Evolutionary conservation across 2,113 vertebrate genomes (phyloP), one percentile per base, ranked within the genome.

Genomic region (Sus scrofa): DNA sequence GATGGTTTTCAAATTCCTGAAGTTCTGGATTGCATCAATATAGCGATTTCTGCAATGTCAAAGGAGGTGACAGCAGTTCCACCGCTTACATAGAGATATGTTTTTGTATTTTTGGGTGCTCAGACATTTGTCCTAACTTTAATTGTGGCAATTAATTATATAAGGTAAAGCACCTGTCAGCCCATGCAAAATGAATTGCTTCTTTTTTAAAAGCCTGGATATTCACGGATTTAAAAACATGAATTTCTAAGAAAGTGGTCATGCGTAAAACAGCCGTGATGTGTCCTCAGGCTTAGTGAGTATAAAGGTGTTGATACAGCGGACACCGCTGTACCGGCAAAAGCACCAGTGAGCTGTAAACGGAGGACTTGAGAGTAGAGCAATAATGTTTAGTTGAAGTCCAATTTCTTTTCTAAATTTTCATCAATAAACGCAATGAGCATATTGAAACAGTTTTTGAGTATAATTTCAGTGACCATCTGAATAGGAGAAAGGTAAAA

Each of bases 401-500:
- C 34, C 58, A 85, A 13, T 34, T 88, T 81, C 16, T 81, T 74
- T 94, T 58, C 39, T 78, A 30, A 37, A 27, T 62, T 73, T 67
- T 85, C 26, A 85, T 54, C 50, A 84, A 7, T 60, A 50, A 65
- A 77, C 26, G 3, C 39, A 22, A 4, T 86, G 54, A 83, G 85
- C 30, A 84, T 50, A 8, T 32, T 91, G 62, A 2, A 79, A 87
- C 12, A 34, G 20, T 84, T 91, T 77, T 77, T 24, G 54, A 89
- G 44, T 82, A 62, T 92, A 81, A 82, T 50, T 89, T 89, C 60
- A 62, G 3, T 12, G 50, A 88, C n/a, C 11, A 54, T 91, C 27
- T 94, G 74, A 73, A 16, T 37, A 73, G 67, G n/a, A 75, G 60
- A 82, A 85, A 96, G 37, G 27, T 83, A 67, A 74, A 86, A 56